Conservation (phyloP, 2,113 vertebrate species). For the Rallus limicola region DNA sequence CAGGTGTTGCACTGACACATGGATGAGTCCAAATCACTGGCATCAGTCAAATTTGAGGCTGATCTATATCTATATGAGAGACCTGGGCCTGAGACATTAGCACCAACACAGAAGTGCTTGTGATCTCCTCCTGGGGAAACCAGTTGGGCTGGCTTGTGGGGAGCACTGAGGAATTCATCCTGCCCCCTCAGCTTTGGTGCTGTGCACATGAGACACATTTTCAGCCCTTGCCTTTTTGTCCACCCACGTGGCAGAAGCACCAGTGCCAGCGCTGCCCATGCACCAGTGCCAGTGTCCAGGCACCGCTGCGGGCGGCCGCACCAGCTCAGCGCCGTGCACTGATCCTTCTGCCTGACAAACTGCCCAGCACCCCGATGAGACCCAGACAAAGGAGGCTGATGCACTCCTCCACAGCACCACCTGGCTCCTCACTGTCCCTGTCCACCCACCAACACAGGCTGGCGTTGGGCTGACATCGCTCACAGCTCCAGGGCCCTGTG, state of each 20-base stretch:
- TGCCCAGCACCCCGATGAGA: not conserved
- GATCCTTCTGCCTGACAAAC: not conserved
- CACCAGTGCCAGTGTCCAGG: rapidly evolving
- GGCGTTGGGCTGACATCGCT: not conserved
- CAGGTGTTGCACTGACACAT: rapidly evolving
- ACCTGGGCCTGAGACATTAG: not conserved
- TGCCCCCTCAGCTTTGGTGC: not conserved
- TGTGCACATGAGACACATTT: not conserved
- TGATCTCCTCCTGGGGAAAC: not conserved
- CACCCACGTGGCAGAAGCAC: rapidly evolving
- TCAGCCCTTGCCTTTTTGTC: not conserved
- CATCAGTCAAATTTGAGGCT: not conserved
- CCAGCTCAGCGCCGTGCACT: rapidly evolving
- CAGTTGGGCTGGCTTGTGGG: not conserved
- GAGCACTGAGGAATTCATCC: not conserved
- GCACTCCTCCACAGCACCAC: not conserved
- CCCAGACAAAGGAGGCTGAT: not conserved
- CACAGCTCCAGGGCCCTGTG: not conserved
- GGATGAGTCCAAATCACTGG: not conserved
- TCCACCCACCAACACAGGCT: not conserved
- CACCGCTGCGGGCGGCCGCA: not conserved
- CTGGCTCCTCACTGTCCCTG: rapidly evolving
- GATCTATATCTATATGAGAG: not conserved
- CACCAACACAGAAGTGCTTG: not conserved
- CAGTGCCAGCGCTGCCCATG: not conserved